Conservation (phyloP, 2,797 vertebrate species). For the Melanogrammus aeglefinus region DNA sequence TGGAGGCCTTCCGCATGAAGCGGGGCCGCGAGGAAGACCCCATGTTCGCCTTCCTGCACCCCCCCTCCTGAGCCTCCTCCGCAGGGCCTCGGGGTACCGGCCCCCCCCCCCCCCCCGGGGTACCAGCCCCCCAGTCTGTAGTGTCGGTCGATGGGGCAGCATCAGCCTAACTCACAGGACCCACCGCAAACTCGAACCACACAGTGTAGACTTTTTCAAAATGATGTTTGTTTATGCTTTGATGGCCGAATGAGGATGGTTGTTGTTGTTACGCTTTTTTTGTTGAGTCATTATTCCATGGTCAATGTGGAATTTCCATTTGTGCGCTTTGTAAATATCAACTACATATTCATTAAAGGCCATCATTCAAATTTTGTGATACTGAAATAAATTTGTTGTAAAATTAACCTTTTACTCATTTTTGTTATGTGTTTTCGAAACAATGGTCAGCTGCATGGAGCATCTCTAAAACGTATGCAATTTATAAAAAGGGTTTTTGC, state of each 20-base stretch:
- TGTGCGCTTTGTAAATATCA: constrained; percentile 20
- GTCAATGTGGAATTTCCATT: background rate
- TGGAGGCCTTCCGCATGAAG: constrained; percentile 98
- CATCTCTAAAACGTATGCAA: background rate
- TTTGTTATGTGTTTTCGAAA: background rate
- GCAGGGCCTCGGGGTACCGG: constrained; percentile 31
- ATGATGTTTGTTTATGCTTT: constrained; percentile 1
- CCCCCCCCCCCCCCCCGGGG: constrained; percentile 23
- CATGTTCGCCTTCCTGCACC: constrained; percentile 90
- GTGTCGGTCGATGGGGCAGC: background rate
- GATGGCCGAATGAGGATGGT: background rate
- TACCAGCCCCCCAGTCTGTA: background rate
- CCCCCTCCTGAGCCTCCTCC: background rate
- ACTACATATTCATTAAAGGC: background rate
- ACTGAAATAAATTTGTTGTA: constrained; percentile 34
- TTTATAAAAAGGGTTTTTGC: background rate
- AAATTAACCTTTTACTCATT: background rate
- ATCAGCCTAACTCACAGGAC: background rate
- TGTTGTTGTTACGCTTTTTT: background rate
- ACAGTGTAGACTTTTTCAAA: constrained; percentile 10
- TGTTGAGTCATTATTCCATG: background rate
- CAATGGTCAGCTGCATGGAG: background rate
- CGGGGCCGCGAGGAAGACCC: constrained; percentile 88
- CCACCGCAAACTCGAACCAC: background rate
- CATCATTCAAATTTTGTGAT: background rate